Percentiles rank a stretch among this genome's conserved stretches.
These are phyloP conservation scores for Steatornis caripensis DNA, from an alignment of 2,113 vertebrate species.

Conservation along the genomic window DNA sequence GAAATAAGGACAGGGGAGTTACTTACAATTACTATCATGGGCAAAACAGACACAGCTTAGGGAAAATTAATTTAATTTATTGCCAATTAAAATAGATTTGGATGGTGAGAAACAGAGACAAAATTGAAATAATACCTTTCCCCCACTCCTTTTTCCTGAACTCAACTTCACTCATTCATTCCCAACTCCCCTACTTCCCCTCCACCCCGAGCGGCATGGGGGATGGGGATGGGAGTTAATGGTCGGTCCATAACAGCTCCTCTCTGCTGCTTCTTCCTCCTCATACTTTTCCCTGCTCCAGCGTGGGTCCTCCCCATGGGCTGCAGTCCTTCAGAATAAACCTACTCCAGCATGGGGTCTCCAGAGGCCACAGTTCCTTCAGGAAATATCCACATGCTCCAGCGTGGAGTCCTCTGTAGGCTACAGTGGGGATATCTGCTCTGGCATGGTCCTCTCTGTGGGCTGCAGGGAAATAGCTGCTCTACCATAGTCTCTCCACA, in stretches of 20 bases:
- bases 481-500: neutral
- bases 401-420: neutral
- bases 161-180: neutral
- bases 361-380: neutral
- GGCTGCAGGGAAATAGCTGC: neutral
- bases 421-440: neutral
- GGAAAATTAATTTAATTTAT: neutral
- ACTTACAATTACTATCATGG: neutral
- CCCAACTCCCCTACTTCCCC: neutral
- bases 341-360: neutral
- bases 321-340: neutral
- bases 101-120: neutral
- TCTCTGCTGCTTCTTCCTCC: neutral
- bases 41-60: neutral
- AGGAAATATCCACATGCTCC: neutral
- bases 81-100: neutral
- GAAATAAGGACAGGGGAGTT: neutral
- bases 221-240: neutral
- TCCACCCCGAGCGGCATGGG: accelerated
- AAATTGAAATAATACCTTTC: neutral
- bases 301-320: neutral
- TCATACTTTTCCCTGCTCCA: neutral
- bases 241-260: neutral
- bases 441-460: neutral
- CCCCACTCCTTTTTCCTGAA: neutral